Evolutionary conservation across 2,797 vertebrate genomes (phyloP).

Genomic region (Coluber constrictor): DNA sequence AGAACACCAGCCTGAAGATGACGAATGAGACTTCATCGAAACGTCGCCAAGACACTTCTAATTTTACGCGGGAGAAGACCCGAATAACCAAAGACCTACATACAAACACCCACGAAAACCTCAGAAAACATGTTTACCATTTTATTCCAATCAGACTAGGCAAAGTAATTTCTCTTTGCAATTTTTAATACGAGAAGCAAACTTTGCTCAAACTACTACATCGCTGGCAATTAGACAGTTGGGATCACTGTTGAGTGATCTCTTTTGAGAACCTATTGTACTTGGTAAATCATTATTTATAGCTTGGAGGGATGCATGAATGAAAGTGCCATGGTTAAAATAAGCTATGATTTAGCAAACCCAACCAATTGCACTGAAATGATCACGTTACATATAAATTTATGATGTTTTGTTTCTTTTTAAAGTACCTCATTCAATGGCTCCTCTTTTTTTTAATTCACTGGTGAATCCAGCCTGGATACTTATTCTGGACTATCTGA

Average conservation of each 20-base stretch:
- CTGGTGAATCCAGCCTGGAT: background rate
- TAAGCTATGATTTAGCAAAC: background rate
- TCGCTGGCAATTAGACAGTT: background rate
- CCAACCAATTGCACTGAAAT: background rate
- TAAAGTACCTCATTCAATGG: background rate
- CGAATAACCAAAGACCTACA: too few relatives aligned
- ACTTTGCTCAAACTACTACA: conserved; percentile 12
- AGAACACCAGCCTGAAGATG: too few relatives aligned
- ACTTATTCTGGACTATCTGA: background rate
- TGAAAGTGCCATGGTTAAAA: background rate
- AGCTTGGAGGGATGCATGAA: background rate
- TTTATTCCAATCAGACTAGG: conserved; percentile 25
- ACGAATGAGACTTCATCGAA: too few relatives aligned
- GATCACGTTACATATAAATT: background rate
- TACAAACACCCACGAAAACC: too few relatives aligned
- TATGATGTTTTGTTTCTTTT: background rate
- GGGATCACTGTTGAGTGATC: background rate
- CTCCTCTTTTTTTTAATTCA: background rate
- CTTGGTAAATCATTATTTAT: background rate
- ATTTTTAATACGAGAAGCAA: conserved; percentile 26
- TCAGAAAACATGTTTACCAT: conserved; percentile 3
- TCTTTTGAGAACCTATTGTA: background rate
- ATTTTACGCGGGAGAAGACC: too few relatives aligned
- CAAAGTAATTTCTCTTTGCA: conserved; percentile 36
- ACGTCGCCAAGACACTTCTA: too few relatives aligned